A percentile compares a stretch with the other conserved stretches of the same genome.
These are phyloP conservation scores for Amphipyra berbera DNA, from an alignment of 2,888 invertebrate genomes.

Conservation along the genomic window DNA sequence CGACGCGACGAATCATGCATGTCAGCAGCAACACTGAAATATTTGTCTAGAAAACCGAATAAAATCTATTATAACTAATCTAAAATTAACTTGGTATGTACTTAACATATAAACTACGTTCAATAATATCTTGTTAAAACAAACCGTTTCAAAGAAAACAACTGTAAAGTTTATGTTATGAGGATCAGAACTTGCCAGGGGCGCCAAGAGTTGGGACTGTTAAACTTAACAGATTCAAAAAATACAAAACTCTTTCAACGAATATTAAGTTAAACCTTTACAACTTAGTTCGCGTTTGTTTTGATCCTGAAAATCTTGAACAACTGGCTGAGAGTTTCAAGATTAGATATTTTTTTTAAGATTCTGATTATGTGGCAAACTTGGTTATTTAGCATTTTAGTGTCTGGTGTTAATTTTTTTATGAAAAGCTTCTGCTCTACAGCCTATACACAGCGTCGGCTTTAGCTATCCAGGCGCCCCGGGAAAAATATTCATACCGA, in stretches of 20 bases:
- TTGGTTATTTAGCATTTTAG: too few species aligned
- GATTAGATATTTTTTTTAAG: too few species aligned
- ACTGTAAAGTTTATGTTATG: background rate
- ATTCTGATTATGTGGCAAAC: too few species aligned
- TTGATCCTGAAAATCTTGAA: slow-evolving; percentile 1
- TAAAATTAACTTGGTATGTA: background rate
- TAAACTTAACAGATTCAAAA: slow-evolving; percentile 8
- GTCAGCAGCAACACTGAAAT: too few species aligned
- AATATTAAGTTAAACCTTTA: slow-evolving; percentile 2
- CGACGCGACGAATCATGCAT: too few species aligned
- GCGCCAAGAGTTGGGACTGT: background rate
- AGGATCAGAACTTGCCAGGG: background rate
- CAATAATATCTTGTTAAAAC: background rate
- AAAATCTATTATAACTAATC: too few species aligned
- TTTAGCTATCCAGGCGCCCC: too few species aligned
- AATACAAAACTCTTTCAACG: slow-evolving; percentile 4
- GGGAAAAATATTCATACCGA: too few species aligned
- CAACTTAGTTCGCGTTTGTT: slow-evolving; percentile 4
- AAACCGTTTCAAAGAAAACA: background rate
- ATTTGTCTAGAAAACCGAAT: too few species aligned
- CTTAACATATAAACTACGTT: background rate
- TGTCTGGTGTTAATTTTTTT: too few species aligned
- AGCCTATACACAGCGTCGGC: too few species aligned
- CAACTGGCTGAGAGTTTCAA: background rate
- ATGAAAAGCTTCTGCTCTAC: too few species aligned